Base-by-base conservation (phyloP, 2,113 vertebrate species). In the Cyphomyrus plagiostoma region DNA sequence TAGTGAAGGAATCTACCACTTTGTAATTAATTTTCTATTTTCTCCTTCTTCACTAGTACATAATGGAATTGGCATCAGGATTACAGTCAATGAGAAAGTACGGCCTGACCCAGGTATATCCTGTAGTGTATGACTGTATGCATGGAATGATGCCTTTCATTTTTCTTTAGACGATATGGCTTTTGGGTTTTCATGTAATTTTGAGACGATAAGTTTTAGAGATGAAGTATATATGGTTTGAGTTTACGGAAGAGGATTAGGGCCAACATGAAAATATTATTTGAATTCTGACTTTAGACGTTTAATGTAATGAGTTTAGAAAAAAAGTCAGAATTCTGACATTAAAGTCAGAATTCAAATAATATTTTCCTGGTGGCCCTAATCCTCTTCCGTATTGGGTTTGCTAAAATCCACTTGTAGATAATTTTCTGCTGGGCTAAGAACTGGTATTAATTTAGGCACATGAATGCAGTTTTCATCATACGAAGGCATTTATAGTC, bases 31-130 rank as follows among this genome's bases (percentile, higher is more conserved):
- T 48, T 84, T 84, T 84, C 82, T 84, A 1, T n/a, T 48, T 84
- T n/a, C 46, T 94, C 13, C 92, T 92, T 91, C 91, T 93, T 91
- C 92, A 91, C 90, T 95, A 99, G 98, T 99, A 92, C 97, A 98
- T 92, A 96, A 97, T 93, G 98, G 98, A 93, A 98, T 98, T 96
- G 98, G 98, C 93, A 94, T 98, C 96, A 97, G 98, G 92, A 96
- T 98, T 94, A 98, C 97, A 0, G 95, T 96, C 92, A 98, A 96
- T 92, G 98, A 99, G 95, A 98, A 97, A 94, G 94, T 96, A 93
- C 96, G 93, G 86, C 98, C 98, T 77, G 97, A 99, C 91, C 95
- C 97, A 92, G 98, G 98, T 99, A 94, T 92, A 96, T 95, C 1
- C 3, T 62, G 52, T 48, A 49, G 82, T 84, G 82, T 30, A 23